A percentile compares a stretch with the other conserved stretches of the same genome.
Conservation (phyloP, 1,140 invertebrate genomes). For the Pachypsylla venusta region DNA sequence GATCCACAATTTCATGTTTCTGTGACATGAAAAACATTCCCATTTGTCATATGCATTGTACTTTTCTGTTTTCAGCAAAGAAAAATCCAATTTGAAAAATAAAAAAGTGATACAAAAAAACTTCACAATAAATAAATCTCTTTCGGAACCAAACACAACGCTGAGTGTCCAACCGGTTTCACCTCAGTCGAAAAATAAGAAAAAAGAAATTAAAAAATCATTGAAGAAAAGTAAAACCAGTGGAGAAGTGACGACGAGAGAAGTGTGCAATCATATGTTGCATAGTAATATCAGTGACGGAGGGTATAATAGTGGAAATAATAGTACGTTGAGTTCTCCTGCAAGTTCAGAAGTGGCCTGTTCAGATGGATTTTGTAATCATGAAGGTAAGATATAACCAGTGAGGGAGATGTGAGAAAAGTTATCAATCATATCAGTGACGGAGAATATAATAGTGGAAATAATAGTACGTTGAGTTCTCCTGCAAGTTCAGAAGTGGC, state of each 20-base stretch:
- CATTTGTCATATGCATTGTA: not conserved
- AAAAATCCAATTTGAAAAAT: not conserved
- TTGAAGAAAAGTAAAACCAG: not conserved
- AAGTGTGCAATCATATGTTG: not conserved
- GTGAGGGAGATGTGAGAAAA: too few species aligned
- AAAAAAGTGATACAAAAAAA: not conserved
- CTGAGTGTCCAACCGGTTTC: not conserved
- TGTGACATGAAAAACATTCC: too few species aligned
- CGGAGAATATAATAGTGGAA: conserved; percentile 18
- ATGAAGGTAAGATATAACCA: conserved; percentile 48
- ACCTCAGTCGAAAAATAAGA: not conserved
- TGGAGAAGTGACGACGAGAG: not conserved
- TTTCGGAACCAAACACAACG: not conserved
- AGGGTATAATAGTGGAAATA: conserved; percentile 21
- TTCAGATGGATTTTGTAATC: conserved; percentile 65
- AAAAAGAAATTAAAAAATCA: not conserved
- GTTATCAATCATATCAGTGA: too few species aligned
- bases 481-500: conserved; percentile 72
- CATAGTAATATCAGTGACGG: not conserved
- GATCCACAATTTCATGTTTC: too few species aligned
- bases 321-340: conserved; percentile 54
- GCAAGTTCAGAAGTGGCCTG: conserved; percentile 73
- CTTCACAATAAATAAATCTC: not conserved
- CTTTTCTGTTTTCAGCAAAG: not conserved
- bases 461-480: conserved; percentile 48